These are phyloP conservation scores for Leptodactylus fallax DNA, from an alignment of 2,797 vertebrate species.

Conservation along the genomic window DNA sequence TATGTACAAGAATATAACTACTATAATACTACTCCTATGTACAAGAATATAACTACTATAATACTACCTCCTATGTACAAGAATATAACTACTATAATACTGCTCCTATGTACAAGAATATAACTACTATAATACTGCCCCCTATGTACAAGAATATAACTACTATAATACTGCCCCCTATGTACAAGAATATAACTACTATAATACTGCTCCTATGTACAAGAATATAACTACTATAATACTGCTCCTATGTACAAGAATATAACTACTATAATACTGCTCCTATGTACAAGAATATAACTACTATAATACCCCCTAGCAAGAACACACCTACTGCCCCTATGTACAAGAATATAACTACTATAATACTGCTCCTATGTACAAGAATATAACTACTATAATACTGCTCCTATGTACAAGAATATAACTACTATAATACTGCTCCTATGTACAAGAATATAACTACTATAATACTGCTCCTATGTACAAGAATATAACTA, in stretches of 20 bases:
- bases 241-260: background rate
- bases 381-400: constrained; percentile 16
- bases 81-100: constrained; percentile 13
- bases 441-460: too few relatives aligned
- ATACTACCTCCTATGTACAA: constrained; percentile 4
- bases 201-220: constrained; percentile 5
- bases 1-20: background rate
- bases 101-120: constrained; percentile 8
- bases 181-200: background rate
- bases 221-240: constrained; percentile 20
- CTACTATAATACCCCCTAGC: background rate
- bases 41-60: background rate
- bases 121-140: background rate
- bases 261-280: constrained; percentile 17
- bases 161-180: too few relatives aligned
- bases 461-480: too few relatives aligned
- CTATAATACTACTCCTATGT: constrained; percentile 11
- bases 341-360: too few relatives aligned
- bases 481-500: too few relatives aligned
- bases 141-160: too few relatives aligned
- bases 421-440: background rate
- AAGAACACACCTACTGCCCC: too few relatives aligned
- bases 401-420: background rate
- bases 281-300: constrained; percentile 11
- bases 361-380: background rate